A percentile compares a stretch with the other conserved stretches of the same genome.
phyloP scores from a whole-genome alignment of 2,797 vertebrate genomes.

The Picus viridis region DNA sequence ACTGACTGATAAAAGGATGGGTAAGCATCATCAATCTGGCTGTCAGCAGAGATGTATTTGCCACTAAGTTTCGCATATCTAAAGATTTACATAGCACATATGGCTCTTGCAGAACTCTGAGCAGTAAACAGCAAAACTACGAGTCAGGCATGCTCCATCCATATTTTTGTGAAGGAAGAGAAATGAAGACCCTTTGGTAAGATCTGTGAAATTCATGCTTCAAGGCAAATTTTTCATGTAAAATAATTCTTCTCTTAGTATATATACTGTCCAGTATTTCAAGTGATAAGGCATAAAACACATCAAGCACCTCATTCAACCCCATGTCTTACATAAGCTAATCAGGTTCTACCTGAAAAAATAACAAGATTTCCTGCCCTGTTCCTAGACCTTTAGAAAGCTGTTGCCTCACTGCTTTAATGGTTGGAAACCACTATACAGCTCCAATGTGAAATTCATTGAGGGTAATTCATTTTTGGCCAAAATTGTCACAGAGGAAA shows the following conservation, averaged over 20 bases:
- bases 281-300: background rate
- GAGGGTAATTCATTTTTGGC: background rate
- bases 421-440: background rate
- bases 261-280: background rate
- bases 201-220: background rate
- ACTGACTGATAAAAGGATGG: background rate
- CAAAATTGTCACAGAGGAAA: background rate
- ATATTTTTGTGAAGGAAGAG: background rate
- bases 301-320: background rate
- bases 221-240: background rate
- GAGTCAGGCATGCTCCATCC: background rate
- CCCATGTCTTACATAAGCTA: background rate
- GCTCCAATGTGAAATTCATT: background rate
- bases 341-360: background rate
- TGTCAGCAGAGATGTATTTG: background rate
- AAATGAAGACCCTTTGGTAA: background rate
- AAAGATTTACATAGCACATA: background rate
- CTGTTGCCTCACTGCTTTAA: background rate
- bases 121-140: background rate
- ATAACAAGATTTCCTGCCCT: background rate
- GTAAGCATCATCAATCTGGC: background rate
- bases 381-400: background rate
- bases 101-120: background rate
- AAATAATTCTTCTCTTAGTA: background rate
- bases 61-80: background rate